phyloP scores from a whole-genome alignment of 2,888 invertebrate species.

The Dastarcus helophoroides region DNA sequence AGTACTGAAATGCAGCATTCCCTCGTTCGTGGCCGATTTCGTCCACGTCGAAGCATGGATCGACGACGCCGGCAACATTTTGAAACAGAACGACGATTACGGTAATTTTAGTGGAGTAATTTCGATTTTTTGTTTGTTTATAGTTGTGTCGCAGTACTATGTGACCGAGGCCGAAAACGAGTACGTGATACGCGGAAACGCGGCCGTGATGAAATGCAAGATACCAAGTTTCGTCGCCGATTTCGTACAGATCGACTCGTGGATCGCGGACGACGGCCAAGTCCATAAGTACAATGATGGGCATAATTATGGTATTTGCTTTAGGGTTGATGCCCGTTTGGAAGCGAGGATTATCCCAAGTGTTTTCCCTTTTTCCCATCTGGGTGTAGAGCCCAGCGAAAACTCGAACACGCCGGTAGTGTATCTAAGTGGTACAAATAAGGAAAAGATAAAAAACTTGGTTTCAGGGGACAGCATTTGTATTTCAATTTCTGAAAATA shows the following conservation, averaged over 20 bases:
- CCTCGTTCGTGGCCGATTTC: constrained; percentile 63
- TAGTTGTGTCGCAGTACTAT: constrained; percentile 83
- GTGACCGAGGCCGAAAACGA: constrained; percentile 88
- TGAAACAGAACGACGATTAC: constrained; percentile 40
- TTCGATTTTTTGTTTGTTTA: constrained; percentile 25
- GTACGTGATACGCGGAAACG: constrained; percentile 85
- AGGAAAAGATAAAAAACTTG: no score
- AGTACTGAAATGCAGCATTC: constrained; percentile 61
- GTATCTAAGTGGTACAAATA: no score
- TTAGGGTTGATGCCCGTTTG: background rate
- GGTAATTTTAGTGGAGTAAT: constrained; percentile 40
- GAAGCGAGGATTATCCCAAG: background rate
- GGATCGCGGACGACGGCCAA: constrained; percentile 69
- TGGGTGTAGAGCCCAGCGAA: no score
- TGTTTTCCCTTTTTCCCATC: constrained; percentile 1
- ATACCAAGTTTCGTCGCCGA: constrained; percentile 90
- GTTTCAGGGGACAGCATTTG: no score
- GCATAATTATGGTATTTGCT: constrained; percentile 45
- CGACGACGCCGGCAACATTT: constrained; percentile 48
- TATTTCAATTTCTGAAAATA: no score
- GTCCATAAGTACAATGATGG: constrained; percentile 49
- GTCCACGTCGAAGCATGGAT: constrained; percentile 61
- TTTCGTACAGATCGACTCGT: constrained; percentile 76
- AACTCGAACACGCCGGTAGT: no score
- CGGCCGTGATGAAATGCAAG: constrained; percentile 87